Percentiles rank a stretch among this genome's conserved stretches.
phyloP scores from a whole-genome alignment of 2,888 invertebrate species.

The Glaucopsyche alexis region DNA sequence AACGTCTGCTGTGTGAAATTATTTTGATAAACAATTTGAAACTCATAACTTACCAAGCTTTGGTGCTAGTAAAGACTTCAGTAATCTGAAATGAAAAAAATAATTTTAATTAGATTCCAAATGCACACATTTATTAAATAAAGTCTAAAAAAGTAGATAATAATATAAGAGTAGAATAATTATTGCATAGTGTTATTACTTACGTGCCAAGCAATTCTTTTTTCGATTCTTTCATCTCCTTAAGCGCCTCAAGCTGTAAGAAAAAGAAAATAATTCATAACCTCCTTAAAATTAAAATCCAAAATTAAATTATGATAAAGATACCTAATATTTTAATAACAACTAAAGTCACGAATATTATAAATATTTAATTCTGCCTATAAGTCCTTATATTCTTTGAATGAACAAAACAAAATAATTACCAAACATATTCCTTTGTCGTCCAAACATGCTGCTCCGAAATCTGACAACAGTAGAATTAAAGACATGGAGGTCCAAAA shows the following conservation, averaged over 20 bases:
- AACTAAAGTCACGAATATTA: too few relatives aligned
- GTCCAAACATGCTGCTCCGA: slow-evolving; percentile 52
- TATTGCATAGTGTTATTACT: slow-evolving; percentile 42
- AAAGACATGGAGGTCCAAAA: slow-evolving; percentile 66
- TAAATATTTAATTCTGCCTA: too few relatives aligned
- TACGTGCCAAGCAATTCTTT: slow-evolving; percentile 63
- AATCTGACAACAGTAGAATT: slow-evolving; percentile 51
- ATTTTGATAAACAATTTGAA: background rate
- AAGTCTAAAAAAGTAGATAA: background rate
- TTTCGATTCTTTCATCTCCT: slow-evolving; percentile 69
- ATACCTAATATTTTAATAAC: too few relatives aligned
- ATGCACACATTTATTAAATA: background rate
- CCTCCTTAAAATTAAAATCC: background rate
- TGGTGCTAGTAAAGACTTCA: slow-evolving; percentile 58
- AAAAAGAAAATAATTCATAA: slow-evolving; percentile 32
- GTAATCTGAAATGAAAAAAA: slow-evolving; percentile 54
- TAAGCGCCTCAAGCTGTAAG: slow-evolving; percentile 64
- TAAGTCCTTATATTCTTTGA: background rate
- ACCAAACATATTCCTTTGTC: slow-evolving; percentile 69
- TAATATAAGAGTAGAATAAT: too few relatives aligned
- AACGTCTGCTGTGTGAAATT: too few relatives aligned
- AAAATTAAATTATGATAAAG: background rate
- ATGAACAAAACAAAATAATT: slow-evolving; percentile 36
- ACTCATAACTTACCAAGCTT: slow-evolving; percentile 58
- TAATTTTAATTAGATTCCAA: slow-evolving; percentile 3